Base-by-base conservation (phyloP, 2,797 vertebrate species). In the Odontamblyopus rebecca region DNA sequence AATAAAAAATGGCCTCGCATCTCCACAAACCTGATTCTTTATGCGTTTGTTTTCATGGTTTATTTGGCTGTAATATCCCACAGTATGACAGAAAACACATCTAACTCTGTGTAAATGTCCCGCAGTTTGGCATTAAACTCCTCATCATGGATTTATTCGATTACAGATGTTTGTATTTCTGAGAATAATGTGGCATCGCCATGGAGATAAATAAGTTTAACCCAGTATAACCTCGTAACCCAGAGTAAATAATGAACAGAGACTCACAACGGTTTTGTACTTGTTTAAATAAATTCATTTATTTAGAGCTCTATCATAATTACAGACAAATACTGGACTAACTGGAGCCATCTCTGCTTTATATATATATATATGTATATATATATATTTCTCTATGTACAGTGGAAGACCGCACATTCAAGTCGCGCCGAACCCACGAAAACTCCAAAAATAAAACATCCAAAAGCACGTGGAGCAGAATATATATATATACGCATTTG, bases 401-500 rank as follows among this genome's bases (percentile, higher is more conserved):
- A 93, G 86, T 89, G 93, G 92, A 93, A 93, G 93, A 94, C 92
- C 48, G 83, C 79, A 89, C 88, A 86, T 90, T 93, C 86, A 78
- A 84, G 75, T 81, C 73, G 57, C 76, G 75, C 51, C 29, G 81
- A 66, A 84, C 70, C 80, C 67, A 92, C 90, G 67, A 15, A n/a
- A 44, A 26, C 92, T 93, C 74, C 65, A 68, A 87, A 73, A 67
- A 72, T 54, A 65, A 83, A 71, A 77, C 56, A 77, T 84, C 48
- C 62, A 79, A 93, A 94, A 94, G 89, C 95, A 96, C 94, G 96
- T 93, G 91, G 92, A 95, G 93, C 91, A 88, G 93, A 94, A 92
- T 92, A 73, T 91, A 82, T 93, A 92, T 92, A 73, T 91, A 95
- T 38, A 38, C 35, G 94, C 13, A 95, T 97, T 98, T 98, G 96